A percentile compares a stretch with the other conserved stretches of the same genome.
Conservation (phyloP, 1,140 invertebrate genomes). For the Ips typographus region DNA sequence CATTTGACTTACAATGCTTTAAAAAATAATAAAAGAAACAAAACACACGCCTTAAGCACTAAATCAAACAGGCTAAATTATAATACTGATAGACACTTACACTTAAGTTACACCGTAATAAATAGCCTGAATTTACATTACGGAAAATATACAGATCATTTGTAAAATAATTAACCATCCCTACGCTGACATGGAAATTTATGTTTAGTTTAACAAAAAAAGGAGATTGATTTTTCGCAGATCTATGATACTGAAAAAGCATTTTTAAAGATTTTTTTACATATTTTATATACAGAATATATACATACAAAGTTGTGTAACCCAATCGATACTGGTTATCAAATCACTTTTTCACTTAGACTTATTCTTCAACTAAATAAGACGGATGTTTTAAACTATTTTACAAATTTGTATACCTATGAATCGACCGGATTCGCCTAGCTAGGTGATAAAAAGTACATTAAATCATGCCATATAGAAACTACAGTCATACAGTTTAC, state of each 20-base stretch:
- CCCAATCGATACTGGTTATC: neutral
- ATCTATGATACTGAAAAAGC: neutral
- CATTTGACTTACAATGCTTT: neutral
- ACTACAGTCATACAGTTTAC: slow-evolving; percentile 34
- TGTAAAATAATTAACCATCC: slow-evolving; percentile 1
- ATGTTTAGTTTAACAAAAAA: too few species aligned
- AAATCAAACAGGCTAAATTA: slow-evolving; percentile 29
- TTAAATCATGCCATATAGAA: slow-evolving; percentile 25
- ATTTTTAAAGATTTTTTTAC: neutral
- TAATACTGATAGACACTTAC: slow-evolving; percentile 32
- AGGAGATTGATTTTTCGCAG: neutral
- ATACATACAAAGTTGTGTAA: slow-evolving; percentile 4
- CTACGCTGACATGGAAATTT: neutral
- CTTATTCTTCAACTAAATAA: neutral
- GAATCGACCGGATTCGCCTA: slow-evolving; percentile 16
- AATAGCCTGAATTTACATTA: slow-evolving; percentile 7
- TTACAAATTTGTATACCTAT: slow-evolving; percentile 12
- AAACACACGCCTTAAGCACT: slow-evolving; percentile 7
- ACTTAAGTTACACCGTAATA: slow-evolving; percentile 20
- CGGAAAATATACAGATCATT: slow-evolving; percentile 14
- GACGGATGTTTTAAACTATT: neutral
- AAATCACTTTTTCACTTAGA: neutral
- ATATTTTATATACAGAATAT: slow-evolving; percentile 11
- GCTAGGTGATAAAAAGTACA: slow-evolving; percentile 3
- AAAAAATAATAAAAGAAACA: neutral